phyloP scores from a whole-genome alignment of 2,113 vertebrate species.

The Malaclemys terrapin region DNA sequence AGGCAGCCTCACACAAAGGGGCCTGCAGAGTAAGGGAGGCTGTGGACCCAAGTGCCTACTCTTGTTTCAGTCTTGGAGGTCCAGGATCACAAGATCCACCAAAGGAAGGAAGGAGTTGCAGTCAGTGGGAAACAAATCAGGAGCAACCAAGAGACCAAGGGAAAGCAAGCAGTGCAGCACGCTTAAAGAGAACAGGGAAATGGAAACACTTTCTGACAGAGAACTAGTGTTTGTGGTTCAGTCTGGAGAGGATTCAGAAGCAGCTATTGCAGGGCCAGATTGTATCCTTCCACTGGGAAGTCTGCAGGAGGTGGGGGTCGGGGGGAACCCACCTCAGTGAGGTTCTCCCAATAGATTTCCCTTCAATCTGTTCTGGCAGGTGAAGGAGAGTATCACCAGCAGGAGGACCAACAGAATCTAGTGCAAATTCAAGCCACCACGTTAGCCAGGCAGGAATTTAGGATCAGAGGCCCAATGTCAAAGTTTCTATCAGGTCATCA shows the following conservation, averaged over 20 bases:
- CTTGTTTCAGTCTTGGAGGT: not conserved
- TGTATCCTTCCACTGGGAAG: not conserved
- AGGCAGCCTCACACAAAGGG: not conserved
- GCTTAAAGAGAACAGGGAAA: not conserved
- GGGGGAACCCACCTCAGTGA: not conserved
- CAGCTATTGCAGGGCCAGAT: not conserved
- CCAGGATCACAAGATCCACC: not conserved
- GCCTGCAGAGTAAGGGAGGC: not conserved
- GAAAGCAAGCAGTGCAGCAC: not conserved
- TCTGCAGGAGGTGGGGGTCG: not conserved
- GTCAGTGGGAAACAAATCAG: not conserved
- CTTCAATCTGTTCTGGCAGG: not conserved
- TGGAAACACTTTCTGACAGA: not conserved
- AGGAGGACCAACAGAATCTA: not conserved
- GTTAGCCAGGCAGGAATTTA: not conserved
- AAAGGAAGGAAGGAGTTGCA: not conserved
- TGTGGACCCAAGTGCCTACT: rapidly evolving
- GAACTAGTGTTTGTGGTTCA: not conserved
- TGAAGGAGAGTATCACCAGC: not conserved
- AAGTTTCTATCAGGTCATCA: not conserved
- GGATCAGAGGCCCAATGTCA: rapidly evolving
- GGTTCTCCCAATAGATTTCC: not conserved
- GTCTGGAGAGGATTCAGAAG: not conserved
- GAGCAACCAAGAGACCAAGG: not conserved
- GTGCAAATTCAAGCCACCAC: not conserved